Evolutionary conservation across 2,797 vertebrate genomes (phyloP).

Genomic region (Intellagama lesueurii): DNA sequence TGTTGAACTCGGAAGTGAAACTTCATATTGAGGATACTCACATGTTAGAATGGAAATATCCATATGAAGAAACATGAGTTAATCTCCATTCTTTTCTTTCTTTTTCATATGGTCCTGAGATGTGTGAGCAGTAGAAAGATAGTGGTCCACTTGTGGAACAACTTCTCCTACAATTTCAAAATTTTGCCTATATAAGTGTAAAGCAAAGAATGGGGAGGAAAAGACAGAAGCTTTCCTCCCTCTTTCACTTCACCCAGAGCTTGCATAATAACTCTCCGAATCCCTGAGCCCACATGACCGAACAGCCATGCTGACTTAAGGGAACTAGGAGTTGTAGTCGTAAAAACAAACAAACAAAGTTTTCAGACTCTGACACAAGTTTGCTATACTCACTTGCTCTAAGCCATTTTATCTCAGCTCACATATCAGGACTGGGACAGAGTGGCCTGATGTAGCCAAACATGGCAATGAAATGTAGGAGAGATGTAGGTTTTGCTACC

Average conservation of each 20-base stretch:
- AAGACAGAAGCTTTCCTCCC: background rate
- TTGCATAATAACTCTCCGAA: background rate
- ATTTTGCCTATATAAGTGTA: background rate
- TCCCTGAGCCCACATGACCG: background rate
- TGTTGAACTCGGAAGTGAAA: background rate
- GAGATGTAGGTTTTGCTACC: background rate
- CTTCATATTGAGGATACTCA: background rate
- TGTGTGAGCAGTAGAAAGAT: background rate
- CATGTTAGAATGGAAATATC: background rate
- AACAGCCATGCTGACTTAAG: too few relatives aligned
- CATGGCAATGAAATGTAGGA: background rate
- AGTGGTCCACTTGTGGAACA: background rate
- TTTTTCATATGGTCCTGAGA: too few relatives aligned
- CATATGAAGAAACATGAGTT: background rate
- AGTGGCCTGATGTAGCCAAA: background rate
- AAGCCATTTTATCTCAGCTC: background rate
- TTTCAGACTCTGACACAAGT: background rate
- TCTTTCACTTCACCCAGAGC: background rate
- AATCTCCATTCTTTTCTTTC: background rate
- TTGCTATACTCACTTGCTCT: background rate
- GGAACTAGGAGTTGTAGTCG: too few relatives aligned
- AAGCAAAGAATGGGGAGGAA: background rate
- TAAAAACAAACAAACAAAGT: too few relatives aligned
- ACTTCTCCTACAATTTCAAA: too few relatives aligned
- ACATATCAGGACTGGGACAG: background rate